Conservation (phyloP, 2,888 invertebrate species). For the Micropterix aruncella region DNA sequence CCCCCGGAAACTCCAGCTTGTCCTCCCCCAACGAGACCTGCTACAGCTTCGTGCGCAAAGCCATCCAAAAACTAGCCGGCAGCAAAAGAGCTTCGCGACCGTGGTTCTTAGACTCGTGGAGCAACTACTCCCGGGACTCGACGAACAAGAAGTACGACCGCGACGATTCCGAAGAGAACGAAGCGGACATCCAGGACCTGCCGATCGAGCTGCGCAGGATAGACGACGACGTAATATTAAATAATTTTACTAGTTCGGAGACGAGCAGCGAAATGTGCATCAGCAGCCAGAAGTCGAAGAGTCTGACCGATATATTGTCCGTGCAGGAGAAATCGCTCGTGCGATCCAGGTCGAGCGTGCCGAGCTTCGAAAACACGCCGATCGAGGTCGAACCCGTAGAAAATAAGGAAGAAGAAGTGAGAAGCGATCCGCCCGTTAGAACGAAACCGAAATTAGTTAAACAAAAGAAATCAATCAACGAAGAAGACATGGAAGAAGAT, state of each 20-base stretch:
- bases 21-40: slow-evolving; percentile 90
- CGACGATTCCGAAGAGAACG: slow-evolving; percentile 43
- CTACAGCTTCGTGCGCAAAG: slow-evolving; percentile 82
- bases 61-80: slow-evolving; percentile 74
- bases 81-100: slow-evolving; percentile 43
- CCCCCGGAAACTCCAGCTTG: slow-evolving; percentile 72
- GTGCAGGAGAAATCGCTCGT: slow-evolving; percentile 56
- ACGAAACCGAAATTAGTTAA: slow-evolving; percentile 61
- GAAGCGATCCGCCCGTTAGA: slow-evolving; percentile 19
- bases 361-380: slow-evolving; percentile 43
- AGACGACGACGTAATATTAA: slow-evolving; percentile 49
- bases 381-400: slow-evolving; percentile 20
- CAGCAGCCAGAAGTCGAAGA: slow-evolving; percentile 63
- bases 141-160: slow-evolving; percentile 29
- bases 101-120: slow-evolving; percentile 76
- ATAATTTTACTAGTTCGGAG: slow-evolving; percentile 33
- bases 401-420: slow-evolving; percentile 10
- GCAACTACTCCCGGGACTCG: slow-evolving; percentile 27
- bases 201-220: slow-evolving; percentile 79
- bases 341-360: slow-evolving; percentile 62
- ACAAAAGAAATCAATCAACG: slow-evolving; percentile 74
- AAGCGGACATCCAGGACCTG: slow-evolving; percentile 55
- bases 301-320: slow-evolving; percentile 70
- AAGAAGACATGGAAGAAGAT: slow-evolving; percentile 53
- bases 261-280: slow-evolving; percentile 23